Percentiles rank a stretch among this genome's conserved stretches.
Conservation (phyloP, 37 sponge, comb jelly and placozoan genomes). For the Ianthella basta region DNA sequence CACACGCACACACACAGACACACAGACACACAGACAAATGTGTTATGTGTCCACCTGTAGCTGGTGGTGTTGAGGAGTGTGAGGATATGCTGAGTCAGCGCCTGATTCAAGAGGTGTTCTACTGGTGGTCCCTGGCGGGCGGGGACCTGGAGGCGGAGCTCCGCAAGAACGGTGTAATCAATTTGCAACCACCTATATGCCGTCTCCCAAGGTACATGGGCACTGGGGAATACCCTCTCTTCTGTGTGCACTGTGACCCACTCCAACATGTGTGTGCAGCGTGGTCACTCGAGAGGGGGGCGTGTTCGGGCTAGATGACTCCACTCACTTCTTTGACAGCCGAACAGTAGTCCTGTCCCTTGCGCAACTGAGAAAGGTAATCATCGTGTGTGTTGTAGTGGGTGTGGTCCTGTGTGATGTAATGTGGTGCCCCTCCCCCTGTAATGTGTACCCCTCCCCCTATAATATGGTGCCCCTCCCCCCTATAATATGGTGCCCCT, state of each 20-base stretch:
- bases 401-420: not conserved
- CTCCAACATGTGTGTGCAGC: constrained; percentile 34
- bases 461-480: not conserved
- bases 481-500: not conserved
- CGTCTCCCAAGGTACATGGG: constrained; percentile 66
- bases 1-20: no score
- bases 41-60: no score
- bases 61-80: no score
- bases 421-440: not conserved
- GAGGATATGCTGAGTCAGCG: constrained; percentile 52
- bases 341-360: constrained; percentile 60
- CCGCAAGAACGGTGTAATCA: constrained; percentile 68
- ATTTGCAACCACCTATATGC: constrained; percentile 72
- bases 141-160: constrained; percentile 92
- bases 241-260: not conserved
- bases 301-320: constrained; percentile 59
- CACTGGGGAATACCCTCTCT: not conserved
- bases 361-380: constrained; percentile 70
- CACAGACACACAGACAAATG: no score
- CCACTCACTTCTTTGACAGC: constrained; percentile 61
- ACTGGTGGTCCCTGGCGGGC: constrained; percentile 94
- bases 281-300: constrained; percentile 50
- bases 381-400: not conserved
- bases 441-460: not conserved
- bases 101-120: constrained; percentile 84